Evolutionary conservation across 2,888 invertebrate genomes (phyloP), one percentile per base, ranked within the genome.

Genomic region (Brachylomia viminalis): DNA sequence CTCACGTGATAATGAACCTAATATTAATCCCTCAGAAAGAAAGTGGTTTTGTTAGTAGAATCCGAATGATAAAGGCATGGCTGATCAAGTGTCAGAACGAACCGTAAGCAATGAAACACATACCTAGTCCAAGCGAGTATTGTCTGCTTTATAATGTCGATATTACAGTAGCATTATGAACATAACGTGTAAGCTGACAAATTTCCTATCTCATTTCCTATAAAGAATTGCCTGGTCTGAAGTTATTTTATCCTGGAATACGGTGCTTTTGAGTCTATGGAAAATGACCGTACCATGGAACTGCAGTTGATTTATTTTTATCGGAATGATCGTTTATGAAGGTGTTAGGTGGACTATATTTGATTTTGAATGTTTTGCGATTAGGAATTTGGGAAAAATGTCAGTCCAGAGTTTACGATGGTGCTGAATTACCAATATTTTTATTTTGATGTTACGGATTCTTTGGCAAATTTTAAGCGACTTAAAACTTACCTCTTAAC

Each of bases 161-260:
- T 75, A 47, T 54, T n/a, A 38, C 23, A 33, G 33, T 23, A 17
- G 10, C 38, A 23, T 13, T 47, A n/a, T n/a, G 56, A 49, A 61
- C 10, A 52, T n/a, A n/a, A n/a, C 47, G 17, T 75, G 20, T 17
- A 62, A 38, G 20, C 30, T 42, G 49, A 45, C 3, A 33, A 8
- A 45, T 45, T 17, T 11, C 30, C 7, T 6, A 58, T 23, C 42
- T 33, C 17, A 67, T 76, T 33, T 45, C 23, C 15, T 68, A 10
- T 45, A 38, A 23, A 38, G 17, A 64, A 56, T 23, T 23, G 3
- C 23, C 49, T n/a, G 30, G 23, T 49, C n/a, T 76, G 23, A 59
- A 69, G 23, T 13, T 27, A 59, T 79, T 68, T 33, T 33, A 33
- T 45, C 23, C 42, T 33, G 23, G 20, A 52, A 61, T 61, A 23